phyloP scores from a whole-genome alignment of 2,888 invertebrate species.

The Drosophila peninsularis region DNA sequence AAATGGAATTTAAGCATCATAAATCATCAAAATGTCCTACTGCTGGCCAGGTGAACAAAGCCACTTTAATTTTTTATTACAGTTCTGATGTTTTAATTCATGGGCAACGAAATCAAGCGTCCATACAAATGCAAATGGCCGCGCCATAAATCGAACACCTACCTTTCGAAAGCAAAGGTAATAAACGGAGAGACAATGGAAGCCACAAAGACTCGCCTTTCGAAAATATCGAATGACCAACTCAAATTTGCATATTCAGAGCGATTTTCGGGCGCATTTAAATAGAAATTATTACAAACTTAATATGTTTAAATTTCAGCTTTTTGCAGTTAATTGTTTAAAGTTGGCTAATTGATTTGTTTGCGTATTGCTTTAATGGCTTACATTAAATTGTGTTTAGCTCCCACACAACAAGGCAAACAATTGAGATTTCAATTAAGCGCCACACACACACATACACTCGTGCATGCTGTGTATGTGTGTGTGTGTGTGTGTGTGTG shows the following conservation, averaged over 20 bases:
- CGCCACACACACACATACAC: conserved; percentile 21
- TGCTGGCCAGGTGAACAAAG: neutral
- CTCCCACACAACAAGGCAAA: conserved; percentile 23
- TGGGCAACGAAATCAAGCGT: neutral
- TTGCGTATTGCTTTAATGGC: conserved; percentile 24
- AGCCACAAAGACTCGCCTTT: conserved; percentile 28
- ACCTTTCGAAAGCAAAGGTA: conserved; percentile 26
- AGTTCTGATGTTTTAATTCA: conserved; percentile 22
- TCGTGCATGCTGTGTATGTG: neutral
- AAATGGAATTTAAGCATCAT: neutral
- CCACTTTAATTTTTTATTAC: conserved; percentile 28
- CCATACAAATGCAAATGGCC: conserved; percentile 50
- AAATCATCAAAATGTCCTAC: conserved; percentile 5
- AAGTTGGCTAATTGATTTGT: conserved; percentile 33
- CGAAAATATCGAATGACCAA: conserved; percentile 31
- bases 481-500: conserved; percentile 9
- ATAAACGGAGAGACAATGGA: conserved; percentile 44
- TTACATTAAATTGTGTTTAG: conserved; percentile 30
- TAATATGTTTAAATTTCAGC: too few species aligned
- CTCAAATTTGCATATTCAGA: conserved; percentile 46
- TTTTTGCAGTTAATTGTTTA: neutral
- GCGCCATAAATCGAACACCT: conserved; percentile 48
- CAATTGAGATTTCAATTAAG: conserved; percentile 73
- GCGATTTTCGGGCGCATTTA: neutral
- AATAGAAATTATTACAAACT: too few species aligned